These are phyloP conservation scores for Lymantria monacha DNA, from an alignment of 2,888 invertebrate species.

Conservation along the genomic window DNA sequence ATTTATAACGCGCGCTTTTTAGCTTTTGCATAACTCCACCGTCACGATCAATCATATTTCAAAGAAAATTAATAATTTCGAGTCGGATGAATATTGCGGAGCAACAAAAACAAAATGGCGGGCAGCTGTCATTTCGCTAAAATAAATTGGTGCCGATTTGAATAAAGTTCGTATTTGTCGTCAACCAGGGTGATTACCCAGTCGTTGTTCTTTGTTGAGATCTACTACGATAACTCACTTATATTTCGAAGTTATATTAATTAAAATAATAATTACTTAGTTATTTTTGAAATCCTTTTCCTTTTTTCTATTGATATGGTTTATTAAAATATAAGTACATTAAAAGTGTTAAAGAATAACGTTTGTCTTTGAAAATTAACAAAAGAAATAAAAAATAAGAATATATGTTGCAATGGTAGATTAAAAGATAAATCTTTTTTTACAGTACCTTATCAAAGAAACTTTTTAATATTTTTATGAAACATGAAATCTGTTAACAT, in stretches of 20 bases:
- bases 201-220: constrained; percentile 28
- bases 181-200: constrained; percentile 51
- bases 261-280: no score
- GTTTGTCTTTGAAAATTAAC: no score
- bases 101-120: constrained; percentile 53
- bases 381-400: no score
- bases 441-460: no score
- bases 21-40: not conserved
- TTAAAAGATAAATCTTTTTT: no score
- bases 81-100: constrained; percentile 22
- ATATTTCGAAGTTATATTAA: not conserved
- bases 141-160: constrained; percentile 64
- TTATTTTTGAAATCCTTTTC: no score
- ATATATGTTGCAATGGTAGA: no score
- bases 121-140: constrained; percentile 54
- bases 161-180: constrained; percentile 68
- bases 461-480: no score
- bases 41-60: not conserved
- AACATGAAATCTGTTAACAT: no score
- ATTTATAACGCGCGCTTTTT: not conserved
- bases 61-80: constrained; percentile 31
- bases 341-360: no score
- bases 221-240: not conserved
- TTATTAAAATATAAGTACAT: no score
- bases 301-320: no score